Percentiles rank a stretch among this genome's conserved stretches.
Conservation (phyloP, 1,140 invertebrate genomes). For the Drosophila lacertosa region DNA sequence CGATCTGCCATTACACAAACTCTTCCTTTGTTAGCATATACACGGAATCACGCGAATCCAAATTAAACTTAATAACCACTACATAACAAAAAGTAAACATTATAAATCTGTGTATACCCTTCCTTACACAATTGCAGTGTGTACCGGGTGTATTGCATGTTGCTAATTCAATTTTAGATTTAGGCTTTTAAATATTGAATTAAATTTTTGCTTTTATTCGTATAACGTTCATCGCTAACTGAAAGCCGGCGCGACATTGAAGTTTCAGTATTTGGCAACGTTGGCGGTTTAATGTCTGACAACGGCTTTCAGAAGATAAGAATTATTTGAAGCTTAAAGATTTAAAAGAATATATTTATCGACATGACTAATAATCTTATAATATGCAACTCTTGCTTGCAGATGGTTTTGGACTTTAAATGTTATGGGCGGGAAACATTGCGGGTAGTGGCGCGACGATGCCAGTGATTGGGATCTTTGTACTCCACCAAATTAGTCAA, state of each 20-base stretch:
- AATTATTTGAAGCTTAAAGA: conserved; percentile 6
- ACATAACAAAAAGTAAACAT: too few relatives aligned
- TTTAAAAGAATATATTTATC: not conserved
- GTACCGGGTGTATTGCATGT: too few relatives aligned
- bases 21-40: too few relatives aligned
- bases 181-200: too few relatives aligned
- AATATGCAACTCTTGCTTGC: conserved; percentile 15
- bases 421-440: conserved; percentile 17
- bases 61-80: too few relatives aligned
- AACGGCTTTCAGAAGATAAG: conserved; percentile 31
- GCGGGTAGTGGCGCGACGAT: conserved; percentile 28
- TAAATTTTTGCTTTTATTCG: too few relatives aligned
- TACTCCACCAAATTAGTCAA: conserved; percentile 29
- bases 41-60: too few relatives aligned
- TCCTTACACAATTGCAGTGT: too few relatives aligned
- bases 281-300: conserved; percentile 73
- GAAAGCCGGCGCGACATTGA: not conserved
- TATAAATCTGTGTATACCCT: too few relatives aligned
- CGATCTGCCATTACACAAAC: too few relatives aligned
- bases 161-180: too few relatives aligned
- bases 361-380: conserved; percentile 2
- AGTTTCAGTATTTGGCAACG: conserved; percentile 37
- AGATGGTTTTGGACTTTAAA: not conserved
- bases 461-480: conserved; percentile 61
- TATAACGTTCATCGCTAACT: conserved; percentile 1